Conservation (phyloP, 2,888 invertebrate genomes). For the Mactromeris polynyma region DNA sequence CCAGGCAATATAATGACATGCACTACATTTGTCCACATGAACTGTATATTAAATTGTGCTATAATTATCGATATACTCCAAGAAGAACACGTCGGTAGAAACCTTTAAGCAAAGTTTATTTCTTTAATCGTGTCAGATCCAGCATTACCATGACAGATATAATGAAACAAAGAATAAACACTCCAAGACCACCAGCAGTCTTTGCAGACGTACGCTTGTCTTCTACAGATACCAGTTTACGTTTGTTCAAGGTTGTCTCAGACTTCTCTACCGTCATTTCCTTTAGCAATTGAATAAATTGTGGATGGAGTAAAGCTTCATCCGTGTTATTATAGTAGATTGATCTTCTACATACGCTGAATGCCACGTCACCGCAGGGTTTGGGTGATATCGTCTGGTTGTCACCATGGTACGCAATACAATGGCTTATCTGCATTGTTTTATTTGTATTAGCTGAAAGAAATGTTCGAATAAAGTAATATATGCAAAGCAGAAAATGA, state of each 20-base stretch:
- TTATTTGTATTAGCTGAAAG: background rate
- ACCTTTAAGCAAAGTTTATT: background rate
- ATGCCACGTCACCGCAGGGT: background rate
- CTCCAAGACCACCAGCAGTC: background rate
- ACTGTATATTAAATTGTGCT: too few relatives aligned
- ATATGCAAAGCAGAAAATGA: too few relatives aligned
- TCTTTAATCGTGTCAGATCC: background rate
- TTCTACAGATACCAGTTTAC: background rate
- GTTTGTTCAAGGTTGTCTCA: background rate
- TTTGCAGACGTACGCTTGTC: background rate
- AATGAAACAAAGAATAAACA: background rate
- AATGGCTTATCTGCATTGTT: background rate
- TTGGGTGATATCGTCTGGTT: background rate
- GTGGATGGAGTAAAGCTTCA: conserved; percentile 5
- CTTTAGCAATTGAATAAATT: background rate
- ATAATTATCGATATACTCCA: too few relatives aligned
- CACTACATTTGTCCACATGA: too few relatives aligned
- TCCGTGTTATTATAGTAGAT: background rate
- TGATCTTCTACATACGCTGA: background rate
- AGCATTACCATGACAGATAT: background rate
- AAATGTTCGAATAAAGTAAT: background rate
- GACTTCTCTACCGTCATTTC: background rate
- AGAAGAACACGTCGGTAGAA: too few relatives aligned
- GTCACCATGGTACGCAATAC: background rate
- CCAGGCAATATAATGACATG: too few relatives aligned